Percentiles rank a stretch among this genome's conserved stretches.
phyloP scores from a whole-genome alignment of 2,888 invertebrate genomes.

The Eupithecia pulchellata region DNA sequence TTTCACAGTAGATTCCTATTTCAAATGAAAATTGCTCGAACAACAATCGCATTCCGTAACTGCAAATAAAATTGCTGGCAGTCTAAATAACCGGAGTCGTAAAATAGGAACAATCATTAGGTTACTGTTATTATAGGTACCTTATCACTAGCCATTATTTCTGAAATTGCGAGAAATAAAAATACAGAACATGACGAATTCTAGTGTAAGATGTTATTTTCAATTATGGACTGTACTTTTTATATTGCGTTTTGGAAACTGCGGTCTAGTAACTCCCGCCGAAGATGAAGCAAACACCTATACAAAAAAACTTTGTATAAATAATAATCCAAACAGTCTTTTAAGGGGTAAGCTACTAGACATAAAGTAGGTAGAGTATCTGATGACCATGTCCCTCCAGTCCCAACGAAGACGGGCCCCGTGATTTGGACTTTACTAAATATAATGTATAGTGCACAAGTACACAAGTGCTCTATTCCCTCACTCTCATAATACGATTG shows the following conservation, averaged over 20 bases:
- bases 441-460: neutral
- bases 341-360: neutral
- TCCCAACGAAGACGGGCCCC: neutral
- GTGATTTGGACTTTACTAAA: neutral
- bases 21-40: neutral
- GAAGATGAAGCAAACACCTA: neutral
- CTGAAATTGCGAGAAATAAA: neutral
- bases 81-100: neutral
- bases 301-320: neutral
- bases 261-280: neutral
- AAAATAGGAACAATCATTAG: neutral
- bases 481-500: neutral
- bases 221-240: neutral
- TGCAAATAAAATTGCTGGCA: neutral
- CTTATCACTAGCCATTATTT: neutral
- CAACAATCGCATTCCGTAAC: neutral
- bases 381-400: no score
- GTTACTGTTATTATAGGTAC: neutral
- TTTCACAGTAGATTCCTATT: no score
- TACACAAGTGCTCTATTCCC: neutral
- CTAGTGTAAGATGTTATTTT: neutral
- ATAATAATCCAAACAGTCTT: neutral
- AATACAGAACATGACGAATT: neutral
- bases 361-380: neutral
- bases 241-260: neutral